These are phyloP conservation scores for Scleropages formosus DNA, from an alignment of 2,797 vertebrate genomes.

Conservation along the genomic window DNA sequence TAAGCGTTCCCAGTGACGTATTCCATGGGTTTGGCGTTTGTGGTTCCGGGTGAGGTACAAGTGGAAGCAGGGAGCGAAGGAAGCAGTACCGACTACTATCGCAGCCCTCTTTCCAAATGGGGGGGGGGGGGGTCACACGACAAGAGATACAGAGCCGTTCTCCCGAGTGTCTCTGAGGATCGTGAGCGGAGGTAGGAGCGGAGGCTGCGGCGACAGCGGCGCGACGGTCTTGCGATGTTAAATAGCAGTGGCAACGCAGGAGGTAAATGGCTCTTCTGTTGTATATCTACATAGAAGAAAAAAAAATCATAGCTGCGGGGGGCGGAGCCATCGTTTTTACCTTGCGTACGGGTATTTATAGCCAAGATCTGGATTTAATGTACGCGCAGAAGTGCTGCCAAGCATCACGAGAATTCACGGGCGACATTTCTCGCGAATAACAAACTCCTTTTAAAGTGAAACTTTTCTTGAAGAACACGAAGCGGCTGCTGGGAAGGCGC, in stretches of 20 bases:
- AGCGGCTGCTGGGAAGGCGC: no score
- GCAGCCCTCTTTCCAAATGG: conserved; percentile 13
- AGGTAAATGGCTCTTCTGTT: conserved; percentile 36
- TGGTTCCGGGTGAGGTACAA: neutral
- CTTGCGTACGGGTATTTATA: neutral
- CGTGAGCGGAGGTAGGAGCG: conserved; percentile 24
- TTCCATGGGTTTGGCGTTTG: conserved; percentile 4
- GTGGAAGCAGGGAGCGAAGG: neutral
- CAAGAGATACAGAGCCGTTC: conserved; percentile 30
- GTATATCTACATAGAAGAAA: conserved; percentile 22
- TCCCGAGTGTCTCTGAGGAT: conserved; percentile 48
- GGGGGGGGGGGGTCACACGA: no score
- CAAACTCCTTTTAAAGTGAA: no score
- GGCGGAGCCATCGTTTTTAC: conserved; percentile 6
- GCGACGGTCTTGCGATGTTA: conserved; percentile 23
- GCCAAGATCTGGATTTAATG: neutral
- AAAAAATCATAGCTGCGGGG: conserved; percentile 17
- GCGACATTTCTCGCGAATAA: no score
- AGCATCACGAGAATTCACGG: no score
- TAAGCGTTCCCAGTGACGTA: conserved; percentile 48
- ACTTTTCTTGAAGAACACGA: no score
- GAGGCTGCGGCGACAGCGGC: neutral
- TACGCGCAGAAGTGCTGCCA: neutral
- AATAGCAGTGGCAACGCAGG: conserved; percentile 43
- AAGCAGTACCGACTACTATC: conserved; percentile 45